Percentiles rank a stretch among this genome's conserved stretches.
Conservation (phyloP, 2,888 invertebrate genomes). For the Polyommatus iphigenia region DNA sequence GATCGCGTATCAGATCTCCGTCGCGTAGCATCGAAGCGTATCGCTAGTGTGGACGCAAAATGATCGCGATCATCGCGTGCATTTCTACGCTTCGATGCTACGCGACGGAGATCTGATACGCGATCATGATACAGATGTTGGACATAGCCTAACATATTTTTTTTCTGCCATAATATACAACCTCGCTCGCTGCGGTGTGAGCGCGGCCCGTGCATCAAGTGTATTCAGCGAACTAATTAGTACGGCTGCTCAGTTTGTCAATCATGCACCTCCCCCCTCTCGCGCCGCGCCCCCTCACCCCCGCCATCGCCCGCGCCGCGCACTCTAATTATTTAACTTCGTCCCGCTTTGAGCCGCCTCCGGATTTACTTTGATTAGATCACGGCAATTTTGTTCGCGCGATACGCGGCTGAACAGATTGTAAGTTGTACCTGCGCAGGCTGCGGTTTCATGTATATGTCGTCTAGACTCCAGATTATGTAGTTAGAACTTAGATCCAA, state of each 20-base stretch:
- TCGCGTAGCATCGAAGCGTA: too few species aligned
- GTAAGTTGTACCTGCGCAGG: neutral
- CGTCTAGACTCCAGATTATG: neutral
- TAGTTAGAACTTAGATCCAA: neutral
- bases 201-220: slow-evolving; percentile 48
- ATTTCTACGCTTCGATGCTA: too few species aligned
- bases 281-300: neutral
- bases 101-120: too few species aligned
- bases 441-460: neutral
- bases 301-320: neutral
- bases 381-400: slow-evolving; percentile 45
- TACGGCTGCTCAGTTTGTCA: slow-evolving; percentile 66
- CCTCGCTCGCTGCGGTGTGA: slow-evolving; percentile 46
- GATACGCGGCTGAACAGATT: slow-evolving; percentile 33
- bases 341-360: slow-evolving; percentile 48
- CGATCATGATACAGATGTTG: too few species aligned
- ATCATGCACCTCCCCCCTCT: slow-evolving; percentile 53
- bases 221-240: slow-evolving; percentile 69
- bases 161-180: neutral
- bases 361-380: slow-evolving; percentile 54
- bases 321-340: slow-evolving; percentile 57
- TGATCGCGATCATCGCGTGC: too few species aligned
- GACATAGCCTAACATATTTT: neutral
- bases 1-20: too few species aligned
- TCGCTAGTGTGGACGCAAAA: too few species aligned